Evolutionary conservation across 2,888 invertebrate species (phyloP).

Genomic region (Theretra japonica): DNA sequence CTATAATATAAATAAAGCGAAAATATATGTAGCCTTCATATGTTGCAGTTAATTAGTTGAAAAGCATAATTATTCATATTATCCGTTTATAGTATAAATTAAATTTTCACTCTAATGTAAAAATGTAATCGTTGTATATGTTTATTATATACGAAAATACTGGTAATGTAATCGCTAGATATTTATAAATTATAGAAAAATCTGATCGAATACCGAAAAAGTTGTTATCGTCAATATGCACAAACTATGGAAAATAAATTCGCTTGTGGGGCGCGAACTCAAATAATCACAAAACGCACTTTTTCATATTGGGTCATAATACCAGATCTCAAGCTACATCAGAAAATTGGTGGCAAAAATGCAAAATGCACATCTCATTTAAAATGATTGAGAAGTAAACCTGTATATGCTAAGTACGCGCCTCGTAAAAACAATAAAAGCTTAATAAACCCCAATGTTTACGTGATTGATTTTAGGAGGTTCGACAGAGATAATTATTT

Average conservation of each 20-base stretch:
- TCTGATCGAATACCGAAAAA: not conserved
- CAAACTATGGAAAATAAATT: not conserved
- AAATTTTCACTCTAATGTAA: slow-evolving; percentile 1
- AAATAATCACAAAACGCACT: not conserved
- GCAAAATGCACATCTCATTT: too few species aligned
- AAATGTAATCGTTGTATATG: slow-evolving; percentile 1
- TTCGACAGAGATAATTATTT: not conserved
- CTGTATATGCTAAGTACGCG: not conserved
- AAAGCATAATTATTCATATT: not conserved
- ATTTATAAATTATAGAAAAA: not conserved
- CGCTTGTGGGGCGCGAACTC: not conserved
- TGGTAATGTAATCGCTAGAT: slow-evolving; percentile 1
- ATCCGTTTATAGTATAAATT: slow-evolving; percentile 1
- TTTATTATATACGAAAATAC: not conserved
- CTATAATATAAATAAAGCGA: not conserved
- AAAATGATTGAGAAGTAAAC: too few species aligned
- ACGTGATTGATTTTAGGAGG: not conserved
- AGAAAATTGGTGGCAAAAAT: too few species aligned
- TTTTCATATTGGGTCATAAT: too few species aligned
- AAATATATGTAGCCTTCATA: not conserved
- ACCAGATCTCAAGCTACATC: too few species aligned
- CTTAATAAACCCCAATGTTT: not conserved
- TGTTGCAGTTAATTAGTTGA: slow-evolving; percentile 12
- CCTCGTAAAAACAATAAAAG: not conserved
- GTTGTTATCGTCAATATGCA: slow-evolving; percentile 3